Evolutionary conservation across 2,888 invertebrate species (phyloP), one percentile per base, ranked within the genome.

Genomic region (Pocota personata): DNA sequence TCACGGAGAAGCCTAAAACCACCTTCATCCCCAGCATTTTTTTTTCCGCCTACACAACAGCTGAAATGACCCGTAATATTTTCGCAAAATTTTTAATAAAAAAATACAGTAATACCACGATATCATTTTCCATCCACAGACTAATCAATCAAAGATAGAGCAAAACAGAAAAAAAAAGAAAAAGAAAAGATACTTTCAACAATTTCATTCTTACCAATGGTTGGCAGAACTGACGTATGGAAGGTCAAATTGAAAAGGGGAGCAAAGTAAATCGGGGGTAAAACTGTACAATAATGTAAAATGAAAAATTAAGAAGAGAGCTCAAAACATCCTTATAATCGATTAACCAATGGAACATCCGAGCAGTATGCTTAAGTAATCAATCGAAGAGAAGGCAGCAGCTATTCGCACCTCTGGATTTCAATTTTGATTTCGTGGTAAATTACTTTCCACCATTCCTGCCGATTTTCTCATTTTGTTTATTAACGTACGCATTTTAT

Each of bases 91-190:
- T 43, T 67, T 37, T 52, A 43, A 32, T 21, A 57, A 66, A 64
- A 52, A 24, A 27, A 27, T n/a, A 40, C 48, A 10, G 19, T 37
- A 73, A 52, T 43, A 52, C 14, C 27, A 12, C 12, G 32, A 66
- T 66, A 66, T 57, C 57, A 66, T 66, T 66, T 37, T 7, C 55
- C 16, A 67, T 48, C 58, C 37, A 43, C 37, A 7, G 46, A 12
- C 57, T 76, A 66, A 76, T 76, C 76, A 76, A 76, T 76, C 66
- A 58, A 67, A 58, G 16, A 76, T 19, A 37, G 66, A 58, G 14
- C 40, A 27, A 30, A 40, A 52, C 27, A 55, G 30, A 46, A 69
- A 40, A 37, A n/a, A 30, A 40, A 27, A 16, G 7, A 40, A n/a
- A n/a, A n/a, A n/a, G n/a, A 21, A 16, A 1, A 43, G 21, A 43